Evolutionary conservation across 1,140 invertebrate species (phyloP).

Genomic region (Trinorchestia longiramus): DNA sequence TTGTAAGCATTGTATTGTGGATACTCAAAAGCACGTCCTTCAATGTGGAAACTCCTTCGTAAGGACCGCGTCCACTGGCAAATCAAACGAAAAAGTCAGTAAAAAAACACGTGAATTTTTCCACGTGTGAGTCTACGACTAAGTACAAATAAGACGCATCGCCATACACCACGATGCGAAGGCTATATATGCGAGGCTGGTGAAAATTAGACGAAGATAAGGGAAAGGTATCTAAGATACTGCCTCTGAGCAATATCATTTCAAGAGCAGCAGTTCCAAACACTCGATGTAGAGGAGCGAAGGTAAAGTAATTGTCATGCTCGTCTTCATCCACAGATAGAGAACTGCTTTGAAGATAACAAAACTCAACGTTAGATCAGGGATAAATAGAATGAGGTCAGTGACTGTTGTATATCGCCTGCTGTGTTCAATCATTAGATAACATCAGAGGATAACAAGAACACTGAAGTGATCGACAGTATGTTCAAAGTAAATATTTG

Average conservation of each 20-base stretch:
- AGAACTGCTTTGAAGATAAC: background rate
- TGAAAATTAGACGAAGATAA: background rate
- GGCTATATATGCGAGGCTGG: background rate
- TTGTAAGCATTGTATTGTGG: too few species aligned
- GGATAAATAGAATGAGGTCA: background rate
- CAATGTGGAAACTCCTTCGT: too few species aligned
- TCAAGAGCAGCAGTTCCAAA: background rate
- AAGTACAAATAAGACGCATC: too few species aligned
- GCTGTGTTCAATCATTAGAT: background rate
- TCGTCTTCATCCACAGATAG: background rate
- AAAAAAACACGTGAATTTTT: too few species aligned
- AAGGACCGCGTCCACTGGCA: too few species aligned
- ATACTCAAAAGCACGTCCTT: too few species aligned
- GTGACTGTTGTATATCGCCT: background rate
- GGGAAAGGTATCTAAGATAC: background rate
- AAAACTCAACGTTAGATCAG: background rate
- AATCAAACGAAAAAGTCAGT: too few species aligned
- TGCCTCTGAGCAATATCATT: background rate
- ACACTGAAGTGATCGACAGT: too few species aligned
- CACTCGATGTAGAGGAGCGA: background rate
- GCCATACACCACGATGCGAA: too few species aligned
- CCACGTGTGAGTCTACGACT: too few species aligned
- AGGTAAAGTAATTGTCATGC: background rate
- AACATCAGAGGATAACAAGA: background rate
- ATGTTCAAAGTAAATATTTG: too few species aligned